These are phyloP conservation scores for Oenanthe melanoleuca DNA, from an alignment of 2,113 vertebrate species.

Conservation along the genomic window DNA sequence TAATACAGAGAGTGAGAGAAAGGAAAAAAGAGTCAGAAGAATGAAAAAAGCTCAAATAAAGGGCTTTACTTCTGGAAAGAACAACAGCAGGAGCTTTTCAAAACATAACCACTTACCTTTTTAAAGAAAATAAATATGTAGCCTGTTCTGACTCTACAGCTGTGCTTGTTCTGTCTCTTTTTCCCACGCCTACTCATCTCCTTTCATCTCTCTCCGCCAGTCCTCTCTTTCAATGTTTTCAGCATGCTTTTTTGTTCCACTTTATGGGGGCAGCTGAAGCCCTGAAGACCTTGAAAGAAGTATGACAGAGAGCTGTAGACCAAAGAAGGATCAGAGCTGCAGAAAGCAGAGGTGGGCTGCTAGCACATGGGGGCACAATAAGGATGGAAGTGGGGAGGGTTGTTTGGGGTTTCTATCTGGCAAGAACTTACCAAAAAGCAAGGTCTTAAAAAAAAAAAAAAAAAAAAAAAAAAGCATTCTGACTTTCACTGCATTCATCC, in stretches of 20 bases:
- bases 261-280: not conserved
- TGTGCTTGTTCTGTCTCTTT: slow-evolving; percentile 38
- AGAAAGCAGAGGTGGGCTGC: not conserved
- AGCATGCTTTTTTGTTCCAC: not conserved
- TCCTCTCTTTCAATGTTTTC: not conserved
- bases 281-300: not conserved
- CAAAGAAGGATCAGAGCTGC: not conserved
- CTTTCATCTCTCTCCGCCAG: slow-evolving; percentile 1
- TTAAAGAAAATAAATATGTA: slow-evolving; percentile 50
- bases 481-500: not conserved
- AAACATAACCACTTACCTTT: slow-evolving; percentile 62
- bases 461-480: not conserved
- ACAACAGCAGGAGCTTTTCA: slow-evolving; percentile 51
- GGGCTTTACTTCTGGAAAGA: slow-evolving; percentile 23
- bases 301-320: not conserved
- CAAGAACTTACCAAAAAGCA: not conserved
- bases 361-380: not conserved
- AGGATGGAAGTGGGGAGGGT: not conserved
- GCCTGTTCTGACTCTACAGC: slow-evolving; percentile 30
- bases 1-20: not conserved
- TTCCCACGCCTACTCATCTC: slow-evolving; percentile 9
- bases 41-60: not conserved
- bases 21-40: not conserved
- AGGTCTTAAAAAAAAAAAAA: not conserved
- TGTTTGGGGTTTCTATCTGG: not conserved